Percentiles rank a stretch among this genome's conserved stretches.
phyloP scores from a whole-genome alignment of 92 coral and sea anemone genomes.

The Phenganax stokvisi region DNA sequence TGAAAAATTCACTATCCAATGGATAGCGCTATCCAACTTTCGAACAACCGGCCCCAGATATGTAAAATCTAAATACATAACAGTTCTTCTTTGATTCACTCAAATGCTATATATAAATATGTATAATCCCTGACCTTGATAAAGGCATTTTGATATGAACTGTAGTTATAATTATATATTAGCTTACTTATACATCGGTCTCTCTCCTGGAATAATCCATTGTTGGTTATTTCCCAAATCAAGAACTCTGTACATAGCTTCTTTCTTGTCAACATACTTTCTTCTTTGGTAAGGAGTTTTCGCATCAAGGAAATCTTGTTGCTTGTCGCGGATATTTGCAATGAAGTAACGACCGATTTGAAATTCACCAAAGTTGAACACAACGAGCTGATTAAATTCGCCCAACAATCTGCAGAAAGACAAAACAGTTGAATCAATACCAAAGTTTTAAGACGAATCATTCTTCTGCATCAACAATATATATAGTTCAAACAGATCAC shows the following conservation, averaged over 20 bases:
- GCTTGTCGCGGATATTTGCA: constrained; percentile 58
- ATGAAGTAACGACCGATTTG: constrained; percentile 77
- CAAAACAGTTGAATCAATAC: neutral
- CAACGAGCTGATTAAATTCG: constrained; percentile 69
- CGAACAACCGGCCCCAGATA: neutral
- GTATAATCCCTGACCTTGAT: too few relatives aligned
- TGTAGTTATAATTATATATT: neutral
- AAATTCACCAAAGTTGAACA: constrained; percentile 68
- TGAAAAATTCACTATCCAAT: too few relatives aligned
- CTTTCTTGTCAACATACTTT: constrained; percentile 43
- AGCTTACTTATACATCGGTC: constrained; percentile 53
- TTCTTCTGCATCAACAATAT: neutral
- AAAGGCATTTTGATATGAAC: neutral
- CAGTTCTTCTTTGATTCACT: too few relatives aligned
- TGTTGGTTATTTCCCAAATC: constrained; percentile 51
- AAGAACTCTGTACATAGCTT: constrained; percentile 50
- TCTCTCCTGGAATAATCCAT: constrained; percentile 90
- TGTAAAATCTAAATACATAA: neutral
- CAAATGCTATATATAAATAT: too few relatives aligned
- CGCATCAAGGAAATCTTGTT: constrained; percentile 57
- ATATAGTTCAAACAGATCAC: neutral
- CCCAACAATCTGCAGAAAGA: constrained; percentile 57
- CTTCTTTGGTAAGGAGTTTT: constrained; percentile 63
- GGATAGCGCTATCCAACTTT: too few relatives aligned
- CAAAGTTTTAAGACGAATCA: neutral